Percentiles rank a stretch among this genome's conserved stretches.
Evolutionary conservation across 2,888 invertebrate species (phyloP).

Genomic region (Aphodius sticticus): DNA sequence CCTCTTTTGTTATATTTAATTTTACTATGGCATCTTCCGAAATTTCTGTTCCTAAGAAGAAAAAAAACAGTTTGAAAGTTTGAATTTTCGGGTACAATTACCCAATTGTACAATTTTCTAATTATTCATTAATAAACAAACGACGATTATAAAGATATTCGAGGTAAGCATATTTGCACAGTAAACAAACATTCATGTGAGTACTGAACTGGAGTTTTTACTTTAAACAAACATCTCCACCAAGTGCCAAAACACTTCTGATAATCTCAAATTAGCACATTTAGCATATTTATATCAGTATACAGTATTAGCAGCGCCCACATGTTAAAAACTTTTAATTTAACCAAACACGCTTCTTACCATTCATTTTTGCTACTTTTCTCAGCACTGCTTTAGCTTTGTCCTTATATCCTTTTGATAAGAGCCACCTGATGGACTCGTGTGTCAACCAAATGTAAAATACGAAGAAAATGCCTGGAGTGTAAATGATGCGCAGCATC

Average conservation of each 20-base stretch:
- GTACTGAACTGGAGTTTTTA: no score
- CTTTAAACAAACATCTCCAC: no score
- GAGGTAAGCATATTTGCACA: no score
- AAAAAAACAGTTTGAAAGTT: not conserved
- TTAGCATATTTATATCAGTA: no score
- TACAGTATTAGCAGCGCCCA: no score
- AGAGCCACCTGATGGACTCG: constrained; percentile 78
- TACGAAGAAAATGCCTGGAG: constrained; percentile 73
- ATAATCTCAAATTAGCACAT: no score
- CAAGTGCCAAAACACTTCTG: no score
- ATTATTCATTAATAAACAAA: no score
- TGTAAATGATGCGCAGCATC: constrained; percentile 68
- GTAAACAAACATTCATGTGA: no score
- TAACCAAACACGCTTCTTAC: constrained; percentile 43
- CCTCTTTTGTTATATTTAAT: constrained; percentile 33
- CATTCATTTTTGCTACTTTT: constrained; percentile 69
- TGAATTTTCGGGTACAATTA: not conserved
- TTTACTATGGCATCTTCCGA: constrained; percentile 28
- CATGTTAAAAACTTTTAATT: no score
- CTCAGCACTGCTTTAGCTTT: constrained; percentile 66
- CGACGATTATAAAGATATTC: no score
- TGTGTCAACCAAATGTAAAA: constrained; percentile 71
- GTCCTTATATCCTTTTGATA: constrained; percentile 65
- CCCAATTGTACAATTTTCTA: constrained; percentile 46
- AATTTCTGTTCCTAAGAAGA: constrained; percentile 16